phyloP scores from a whole-genome alignment of 2,888 invertebrate species.

The Isotomurus palustris region DNA sequence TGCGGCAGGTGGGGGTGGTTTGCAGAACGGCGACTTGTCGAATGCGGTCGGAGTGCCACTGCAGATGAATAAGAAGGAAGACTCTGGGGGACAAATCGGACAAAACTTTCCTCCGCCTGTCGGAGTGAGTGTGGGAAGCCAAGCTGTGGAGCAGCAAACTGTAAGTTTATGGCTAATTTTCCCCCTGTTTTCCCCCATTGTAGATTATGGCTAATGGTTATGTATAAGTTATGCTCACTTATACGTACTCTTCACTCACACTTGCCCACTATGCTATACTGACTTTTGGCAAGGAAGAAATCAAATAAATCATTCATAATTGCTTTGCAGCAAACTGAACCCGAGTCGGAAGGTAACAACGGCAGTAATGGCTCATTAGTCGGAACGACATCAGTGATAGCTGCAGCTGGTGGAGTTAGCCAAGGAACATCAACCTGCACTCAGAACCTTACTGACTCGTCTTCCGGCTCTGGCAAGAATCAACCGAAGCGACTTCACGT shows the following conservation, averaged over 20 bases:
- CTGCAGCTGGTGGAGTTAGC: constrained; percentile 51
- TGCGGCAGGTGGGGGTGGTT: constrained; percentile 32
- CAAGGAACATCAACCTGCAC: constrained; percentile 41
- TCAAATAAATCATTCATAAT: constrained; percentile 1
- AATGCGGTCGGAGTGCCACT: constrained; percentile 31
- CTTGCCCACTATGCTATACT: background rate
- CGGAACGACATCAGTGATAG: constrained; percentile 50
- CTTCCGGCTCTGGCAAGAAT: constrained; percentile 49
- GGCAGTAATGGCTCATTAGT: constrained; percentile 45
- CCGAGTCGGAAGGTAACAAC: constrained; percentile 54
- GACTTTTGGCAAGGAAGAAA: background rate
- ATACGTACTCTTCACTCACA: too few relatives aligned
- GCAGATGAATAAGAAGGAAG: constrained; percentile 37
- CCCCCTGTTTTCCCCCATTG: background rate
- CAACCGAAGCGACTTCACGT: constrained; percentile 89
- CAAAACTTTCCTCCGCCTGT: constrained; percentile 49
- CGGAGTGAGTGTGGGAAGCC: constrained; percentile 52
- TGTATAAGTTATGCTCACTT: background rate
- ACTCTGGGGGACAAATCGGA: too few relatives aligned
- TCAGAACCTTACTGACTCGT: constrained; percentile 36
- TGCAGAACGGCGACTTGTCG: constrained; percentile 44
- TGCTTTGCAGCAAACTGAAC: constrained; percentile 57
- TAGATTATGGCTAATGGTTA: background rate
- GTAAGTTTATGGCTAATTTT: constrained; percentile 24
- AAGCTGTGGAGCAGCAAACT: constrained; percentile 49